A percentile compares a stretch with the other conserved stretches of the same genome.
Conservation (phyloP, 2,113 vertebrate species). For the Paratilapia polleni region DNA sequence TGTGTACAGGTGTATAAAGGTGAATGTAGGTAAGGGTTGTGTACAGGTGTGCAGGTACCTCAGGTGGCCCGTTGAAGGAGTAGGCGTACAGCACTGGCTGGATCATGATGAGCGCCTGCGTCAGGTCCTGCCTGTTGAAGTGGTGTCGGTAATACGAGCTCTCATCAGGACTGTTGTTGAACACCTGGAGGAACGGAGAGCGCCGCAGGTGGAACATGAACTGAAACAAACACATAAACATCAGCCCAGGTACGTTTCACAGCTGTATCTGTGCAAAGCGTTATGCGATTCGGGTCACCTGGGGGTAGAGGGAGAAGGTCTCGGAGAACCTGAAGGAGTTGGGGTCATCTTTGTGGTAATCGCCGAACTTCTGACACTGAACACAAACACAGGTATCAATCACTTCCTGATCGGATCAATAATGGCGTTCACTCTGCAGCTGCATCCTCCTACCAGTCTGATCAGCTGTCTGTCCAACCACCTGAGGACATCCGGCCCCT, state of each 20-base stretch:
- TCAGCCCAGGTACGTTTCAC: neutral
- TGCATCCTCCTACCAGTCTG: constrained; percentile 80
- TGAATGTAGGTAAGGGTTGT: neutral
- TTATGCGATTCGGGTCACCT: constrained; percentile 79
- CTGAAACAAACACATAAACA: constrained; percentile 68
- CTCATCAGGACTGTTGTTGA: constrained; percentile 98
- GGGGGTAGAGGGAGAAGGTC: constrained; percentile 97
- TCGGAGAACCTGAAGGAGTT: constrained; percentile 98
- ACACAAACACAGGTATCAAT: constrained; percentile 22
- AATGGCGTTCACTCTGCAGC: neutral
- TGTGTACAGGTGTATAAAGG: neutral
- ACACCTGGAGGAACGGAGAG: constrained; percentile 97
- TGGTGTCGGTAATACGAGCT: constrained; percentile 96
- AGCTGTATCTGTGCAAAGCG: neutral
- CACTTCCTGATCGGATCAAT: neutral
- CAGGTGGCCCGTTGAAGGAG: constrained; percentile 94
- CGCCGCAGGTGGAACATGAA: constrained; percentile 99
- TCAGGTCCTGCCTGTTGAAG: constrained; percentile 96
- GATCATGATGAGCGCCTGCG: constrained; percentile 98
- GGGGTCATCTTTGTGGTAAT: constrained; percentile 98
- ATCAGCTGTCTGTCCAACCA: constrained; percentile 98
- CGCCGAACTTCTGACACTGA: constrained; percentile 99
- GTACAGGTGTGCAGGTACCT: constrained; percentile 80
- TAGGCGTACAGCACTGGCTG: constrained; percentile 97
- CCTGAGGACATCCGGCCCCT: constrained; percentile 94